Percentiles rank a stretch among this genome's conserved stretches.
Evolutionary conservation across 2,797 vertebrate genomes (phyloP).

Genomic region (Brachyrhaphis roseni): DNA sequence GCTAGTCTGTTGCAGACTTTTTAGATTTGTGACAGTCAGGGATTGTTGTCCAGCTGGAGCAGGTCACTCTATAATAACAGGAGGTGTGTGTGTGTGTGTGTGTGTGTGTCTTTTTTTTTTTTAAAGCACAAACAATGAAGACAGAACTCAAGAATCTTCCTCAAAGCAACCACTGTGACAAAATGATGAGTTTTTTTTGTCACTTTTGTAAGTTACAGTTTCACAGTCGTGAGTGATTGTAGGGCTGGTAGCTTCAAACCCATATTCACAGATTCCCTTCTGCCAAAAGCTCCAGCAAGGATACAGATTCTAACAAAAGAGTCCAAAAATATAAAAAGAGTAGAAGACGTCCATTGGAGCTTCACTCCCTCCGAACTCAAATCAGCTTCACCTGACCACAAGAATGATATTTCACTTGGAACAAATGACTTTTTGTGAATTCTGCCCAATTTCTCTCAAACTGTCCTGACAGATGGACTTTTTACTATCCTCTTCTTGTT

Average conservation of each 20-base stretch:
- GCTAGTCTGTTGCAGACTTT: not conserved
- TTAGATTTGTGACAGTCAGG: not conserved
- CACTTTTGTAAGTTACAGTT: not conserved
- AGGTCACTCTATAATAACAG: not conserved
- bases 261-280: not conserved
- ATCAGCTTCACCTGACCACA: not conserved
- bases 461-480: not conserved
- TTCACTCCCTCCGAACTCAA: not conserved
- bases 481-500: not conserved
- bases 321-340: not conserved
- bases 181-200: not conserved
- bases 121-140: not conserved
- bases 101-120: not conserved
- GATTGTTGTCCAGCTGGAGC: not conserved
- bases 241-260: not conserved
- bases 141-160: slow-evolving; percentile 1
- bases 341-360: not conserved
- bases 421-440: not conserved
- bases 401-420: not conserved
- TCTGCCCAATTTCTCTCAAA: not conserved
- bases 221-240: not conserved
- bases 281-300: not conserved
- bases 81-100: not conserved
- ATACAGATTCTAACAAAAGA: not conserved
- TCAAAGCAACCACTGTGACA: not conserved